Conservation (phyloP, 1,140 invertebrate genomes). For the Macrostomum lignano region DNA sequence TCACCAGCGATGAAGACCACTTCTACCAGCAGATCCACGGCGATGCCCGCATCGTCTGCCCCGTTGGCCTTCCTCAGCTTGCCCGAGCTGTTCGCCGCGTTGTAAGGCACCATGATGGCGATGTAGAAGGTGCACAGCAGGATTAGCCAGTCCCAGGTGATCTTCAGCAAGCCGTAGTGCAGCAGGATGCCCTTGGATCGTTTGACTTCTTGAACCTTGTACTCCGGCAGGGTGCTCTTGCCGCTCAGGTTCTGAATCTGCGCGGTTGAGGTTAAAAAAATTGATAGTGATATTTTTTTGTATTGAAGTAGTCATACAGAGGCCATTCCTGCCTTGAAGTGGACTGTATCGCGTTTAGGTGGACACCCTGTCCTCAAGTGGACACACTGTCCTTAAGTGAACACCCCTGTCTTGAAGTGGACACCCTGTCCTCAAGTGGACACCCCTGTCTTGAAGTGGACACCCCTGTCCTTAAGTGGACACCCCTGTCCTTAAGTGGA, state of each 20-base stretch:
- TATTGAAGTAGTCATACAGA: too few species aligned
- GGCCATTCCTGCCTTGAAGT: too few species aligned
- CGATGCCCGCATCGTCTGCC: slow-evolving; percentile 34
- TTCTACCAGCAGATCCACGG: slow-evolving; percentile 72
- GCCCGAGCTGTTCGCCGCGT: slow-evolving; percentile 41
- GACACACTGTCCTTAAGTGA: too few species aligned
- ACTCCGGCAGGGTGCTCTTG: slow-evolving; percentile 68
- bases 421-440: too few species aligned
- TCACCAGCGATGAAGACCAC: slow-evolving; percentile 72
- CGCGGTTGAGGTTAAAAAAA: slow-evolving; percentile 23
- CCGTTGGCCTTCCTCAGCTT: slow-evolving; percentile 8
- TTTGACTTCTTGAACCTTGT: slow-evolving; percentile 94
- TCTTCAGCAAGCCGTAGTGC: slow-evolving; percentile 91
- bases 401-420: too few species aligned
- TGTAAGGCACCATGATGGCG: slow-evolving; percentile 98
- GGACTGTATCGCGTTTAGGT: too few species aligned
- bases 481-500: too few species aligned
- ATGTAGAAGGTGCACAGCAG: slow-evolving; percentile 97
- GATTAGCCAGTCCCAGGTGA: slow-evolving; percentile 99
- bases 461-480: too few species aligned
- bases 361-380: too few species aligned
- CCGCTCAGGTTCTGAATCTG: slow-evolving; percentile 47
- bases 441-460: too few species aligned
- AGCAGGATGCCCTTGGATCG: slow-evolving; percentile 92
- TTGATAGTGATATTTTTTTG: slow-evolving; percentile 59